Evolutionary conservation across 64 coral and sea anemone genomes (phyloP).

Genomic region (Montipora sp.): DNA sequence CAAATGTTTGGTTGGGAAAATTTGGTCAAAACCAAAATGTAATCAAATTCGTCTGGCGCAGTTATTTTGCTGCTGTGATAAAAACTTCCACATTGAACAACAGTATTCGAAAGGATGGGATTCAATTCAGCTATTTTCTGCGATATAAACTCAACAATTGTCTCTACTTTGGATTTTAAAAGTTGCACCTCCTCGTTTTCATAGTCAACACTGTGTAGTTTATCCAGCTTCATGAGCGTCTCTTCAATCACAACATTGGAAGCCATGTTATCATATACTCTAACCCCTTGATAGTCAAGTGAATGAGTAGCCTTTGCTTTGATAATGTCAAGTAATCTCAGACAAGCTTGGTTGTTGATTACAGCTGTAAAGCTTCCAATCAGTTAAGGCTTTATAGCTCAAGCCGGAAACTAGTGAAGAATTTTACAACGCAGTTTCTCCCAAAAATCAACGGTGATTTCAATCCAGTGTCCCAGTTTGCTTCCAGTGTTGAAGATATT

Average conservation of each 20-base stretch:
- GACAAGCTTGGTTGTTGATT: too few relatives aligned
- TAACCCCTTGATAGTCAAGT: too few relatives aligned
- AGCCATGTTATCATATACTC: constrained; percentile 10
- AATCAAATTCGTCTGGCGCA: constrained; percentile 61
- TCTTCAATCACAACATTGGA: constrained; percentile 42
- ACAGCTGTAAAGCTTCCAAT: too few relatives aligned
- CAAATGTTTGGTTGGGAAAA: constrained; percentile 35
- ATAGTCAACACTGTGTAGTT: constrained; percentile 41
- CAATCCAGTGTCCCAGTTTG: too few relatives aligned
- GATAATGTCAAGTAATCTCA: too few relatives aligned
- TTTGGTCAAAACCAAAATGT: constrained; percentile 52
- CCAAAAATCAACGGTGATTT: too few relatives aligned
- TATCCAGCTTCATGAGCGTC: constrained; percentile 44
- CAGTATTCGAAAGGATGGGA: constrained; percentile 49
- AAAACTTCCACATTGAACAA: constrained; percentile 56
- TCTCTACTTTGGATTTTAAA: constrained; percentile 56
- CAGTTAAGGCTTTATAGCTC: too few relatives aligned
- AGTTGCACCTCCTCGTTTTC: constrained; percentile 40
- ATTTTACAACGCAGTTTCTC: too few relatives aligned
- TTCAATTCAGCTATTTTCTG: constrained; percentile 35
- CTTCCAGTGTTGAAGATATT: too few relatives aligned
- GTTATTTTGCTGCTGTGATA: constrained; percentile 62
- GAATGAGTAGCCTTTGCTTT: too few relatives aligned
- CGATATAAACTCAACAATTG: constrained; percentile 24
- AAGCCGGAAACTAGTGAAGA: too few relatives aligned